These are phyloP conservation scores for Spinus pinus DNA, from an alignment of 2,797 vertebrate species.

Conservation along the genomic window DNA sequence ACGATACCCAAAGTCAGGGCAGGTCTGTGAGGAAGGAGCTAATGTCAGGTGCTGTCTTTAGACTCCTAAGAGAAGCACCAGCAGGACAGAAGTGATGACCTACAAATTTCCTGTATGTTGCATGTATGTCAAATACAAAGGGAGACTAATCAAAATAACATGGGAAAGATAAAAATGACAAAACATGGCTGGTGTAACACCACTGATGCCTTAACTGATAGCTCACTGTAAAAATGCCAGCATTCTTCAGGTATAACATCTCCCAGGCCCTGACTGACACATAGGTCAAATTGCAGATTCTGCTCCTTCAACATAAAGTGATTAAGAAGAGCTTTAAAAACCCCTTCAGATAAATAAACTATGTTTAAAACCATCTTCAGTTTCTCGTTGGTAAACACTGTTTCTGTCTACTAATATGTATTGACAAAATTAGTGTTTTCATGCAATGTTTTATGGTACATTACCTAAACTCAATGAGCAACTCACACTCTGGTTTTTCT, in stretches of 20 bases:
- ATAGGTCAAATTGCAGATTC: not conserved
- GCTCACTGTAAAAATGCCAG: not conserved
- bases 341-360: conserved; percentile 63
- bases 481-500: conserved; percentile 62
- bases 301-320: not conserved
- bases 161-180: not conserved
- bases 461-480: conserved; percentile 80
- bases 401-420: conserved; percentile 75
- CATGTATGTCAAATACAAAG: not conserved
- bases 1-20: not conserved
- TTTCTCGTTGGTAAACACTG: conserved; percentile 73
- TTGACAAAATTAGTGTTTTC: conserved; percentile 84
- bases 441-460: conserved; percentile 79
- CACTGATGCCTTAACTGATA: not conserved
- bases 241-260: not conserved
- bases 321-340: conserved; percentile 22
- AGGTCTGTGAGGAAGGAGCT: not conserved
- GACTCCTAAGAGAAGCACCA: not conserved
- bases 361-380: conserved; percentile 70
- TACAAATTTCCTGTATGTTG: not conserved
- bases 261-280: not conserved
- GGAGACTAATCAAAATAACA: not conserved
- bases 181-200: not conserved
- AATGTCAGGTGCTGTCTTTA: not conserved
- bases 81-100: not conserved